Evolutionary conservation across 2,113 vertebrate species (phyloP), one percentile per base, ranked within the genome.

Genomic region (Podarcis cretensis): DNA sequence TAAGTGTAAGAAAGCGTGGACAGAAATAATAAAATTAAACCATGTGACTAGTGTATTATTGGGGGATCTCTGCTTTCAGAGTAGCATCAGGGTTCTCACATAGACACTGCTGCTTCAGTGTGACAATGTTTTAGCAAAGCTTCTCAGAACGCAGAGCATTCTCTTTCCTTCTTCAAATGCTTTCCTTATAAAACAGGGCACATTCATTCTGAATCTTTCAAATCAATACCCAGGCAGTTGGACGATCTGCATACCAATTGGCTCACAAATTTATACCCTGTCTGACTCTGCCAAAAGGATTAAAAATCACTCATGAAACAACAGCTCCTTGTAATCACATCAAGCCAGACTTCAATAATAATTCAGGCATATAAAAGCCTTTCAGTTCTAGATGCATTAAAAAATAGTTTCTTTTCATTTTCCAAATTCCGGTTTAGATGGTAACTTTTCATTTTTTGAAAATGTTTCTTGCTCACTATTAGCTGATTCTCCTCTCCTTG

Each of bases 291-390:
- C 90, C 95, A 94, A 90, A 10, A 91, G 68, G 90, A 96, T 94
- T 96, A 95, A 96, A 96, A 95, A 90, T 95, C 81, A 81, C 92
- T 92, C 93, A 81, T 92, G 91, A 94, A 95, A 95, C 91, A 96
- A 94, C 89, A 90, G 86, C 85, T 92, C 88, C 85, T 90, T 89
- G 71, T 94, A 96, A 96, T 96, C 94, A 94, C 86, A 94, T 92
- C 89, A 89, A 95, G 83, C 25, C 89, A 95, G 88, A 93, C 92
- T 95, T 96, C 93, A 94, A 37, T 94, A 94, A 94, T 89, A 96
- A 94, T 74, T 91, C 83, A 87, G 87, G 85, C 88, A 91, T 85
- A 86, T 91, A 91, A 95, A 96, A 95, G 71, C 66, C 20, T 93
- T 74, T 95, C 91, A 78, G 83, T 94, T 94, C 96, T 93, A 90